Evolutionary conservation across 64 coral and sea anemone species (phyloP), one percentile per base, ranked within the genome.

Genomic region (Hydrozoanthus tunicans): DNA sequence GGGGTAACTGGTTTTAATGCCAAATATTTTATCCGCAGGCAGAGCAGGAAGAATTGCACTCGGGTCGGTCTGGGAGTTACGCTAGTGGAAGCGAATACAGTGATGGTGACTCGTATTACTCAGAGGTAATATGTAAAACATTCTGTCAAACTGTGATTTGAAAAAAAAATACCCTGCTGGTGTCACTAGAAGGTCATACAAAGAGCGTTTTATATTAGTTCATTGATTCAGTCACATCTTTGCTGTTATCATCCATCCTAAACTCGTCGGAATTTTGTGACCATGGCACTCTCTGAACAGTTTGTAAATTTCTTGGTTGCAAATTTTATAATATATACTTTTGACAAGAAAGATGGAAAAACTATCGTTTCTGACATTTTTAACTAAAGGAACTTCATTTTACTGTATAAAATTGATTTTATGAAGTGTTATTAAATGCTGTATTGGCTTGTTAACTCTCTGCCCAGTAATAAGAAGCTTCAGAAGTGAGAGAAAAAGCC

Each of bases 31-130:
- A 32, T 25, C 9, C 90, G 72, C 52, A 77, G 80, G 66, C 90
- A 9, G 59, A 96, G 78, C 91, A 92, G 17, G 94, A 96, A 77
- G 94, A 90, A 78, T 43, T 93, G 17, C 85, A 89, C 17, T 96
- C 95, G 3, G 85, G 92, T n/a, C 95, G 82, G 32, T 94, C 95
- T 23, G 96, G 96, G 58, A 98, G 96, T 73, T 98, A 95, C 73
- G 63, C 89, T 70, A 98, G 96, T 74, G 96, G 91, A 5, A 95
- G 94, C n/a, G 93, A 95, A 8, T 95, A 93, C 79, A 98, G 92
- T 17, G 93, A 94, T 60, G 96, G 94, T 5, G 96, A 98, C 51
- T 92, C 90, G 3, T 93, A 93, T 62, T 91, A 68, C 62, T 98
- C 96, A 15, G 96, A 98, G 96, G 96, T 98, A 79, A 26, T 63